Percentiles rank a stretch among this genome's conserved stretches.
Conservation (phyloP, 2,797 vertebrate genomes). For the Odontamblyopus rebecca region DNA sequence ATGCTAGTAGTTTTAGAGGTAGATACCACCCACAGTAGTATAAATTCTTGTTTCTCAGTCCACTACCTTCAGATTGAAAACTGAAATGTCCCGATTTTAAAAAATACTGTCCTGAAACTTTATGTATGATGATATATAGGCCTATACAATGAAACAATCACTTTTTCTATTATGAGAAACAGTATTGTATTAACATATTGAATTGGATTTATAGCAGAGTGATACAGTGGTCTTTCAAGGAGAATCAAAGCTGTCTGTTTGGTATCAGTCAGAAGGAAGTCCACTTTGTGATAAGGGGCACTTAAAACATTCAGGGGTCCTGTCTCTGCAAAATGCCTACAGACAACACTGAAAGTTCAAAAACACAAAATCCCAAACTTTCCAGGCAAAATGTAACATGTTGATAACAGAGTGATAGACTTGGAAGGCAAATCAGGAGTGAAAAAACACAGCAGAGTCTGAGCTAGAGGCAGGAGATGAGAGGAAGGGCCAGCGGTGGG, state of each 20-base stretch:
- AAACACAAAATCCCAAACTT: not conserved
- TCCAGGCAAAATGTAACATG: conserved; percentile 21
- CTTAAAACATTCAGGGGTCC: conserved; percentile 57
- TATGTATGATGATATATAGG: too few species aligned
- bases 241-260: conserved; percentile 27
- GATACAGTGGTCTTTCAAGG: conserved; percentile 4
- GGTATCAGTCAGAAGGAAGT: conserved; percentile 37
- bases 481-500: conserved; percentile 38
- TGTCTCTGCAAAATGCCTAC: conserved; percentile 34
- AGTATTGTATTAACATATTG: not conserved
- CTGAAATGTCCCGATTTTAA: too few species aligned
- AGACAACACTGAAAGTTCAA: conserved; percentile 32
- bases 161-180: too few species aligned
- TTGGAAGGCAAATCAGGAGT: conserved; percentile 53
- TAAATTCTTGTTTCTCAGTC: too few species aligned
- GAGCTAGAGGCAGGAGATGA: conserved; percentile 56
- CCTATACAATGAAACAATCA: not conserved
- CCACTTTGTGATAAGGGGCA: conserved; percentile 57
- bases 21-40: too few species aligned
- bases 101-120: too few species aligned
- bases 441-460: conserved; percentile 57
- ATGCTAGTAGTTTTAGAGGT: too few species aligned
- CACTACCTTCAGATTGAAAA: too few species aligned
- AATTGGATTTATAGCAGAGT: not conserved
- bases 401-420: conserved; percentile 63